phyloP scores from a whole-genome alignment of 2,888 invertebrate species.

The Melinopterus prodromus region DNA sequence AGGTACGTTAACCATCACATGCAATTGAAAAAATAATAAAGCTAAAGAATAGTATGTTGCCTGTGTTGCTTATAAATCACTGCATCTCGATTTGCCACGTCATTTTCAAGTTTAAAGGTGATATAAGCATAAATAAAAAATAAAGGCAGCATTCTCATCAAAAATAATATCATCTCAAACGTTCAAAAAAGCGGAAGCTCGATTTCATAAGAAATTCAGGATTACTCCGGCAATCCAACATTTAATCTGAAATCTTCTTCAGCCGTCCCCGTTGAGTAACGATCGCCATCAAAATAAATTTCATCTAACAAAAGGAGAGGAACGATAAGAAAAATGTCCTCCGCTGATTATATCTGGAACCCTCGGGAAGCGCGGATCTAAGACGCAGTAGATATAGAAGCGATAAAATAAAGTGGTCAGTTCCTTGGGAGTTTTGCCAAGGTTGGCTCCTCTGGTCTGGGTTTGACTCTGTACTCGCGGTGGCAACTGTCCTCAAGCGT shows the following conservation, averaged over 20 bases:
- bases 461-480: slow-evolving; percentile 1
- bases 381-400: slow-evolving; percentile 4
- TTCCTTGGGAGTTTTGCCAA: slow-evolving; percentile 10
- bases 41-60: no score
- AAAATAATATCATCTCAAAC: background rate
- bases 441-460: slow-evolving; percentile 1
- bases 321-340: background rate
- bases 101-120: no score
- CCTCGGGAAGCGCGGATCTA: background rate
- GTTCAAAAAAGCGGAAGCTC: background rate
- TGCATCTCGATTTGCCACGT: no score
- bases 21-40: no score
- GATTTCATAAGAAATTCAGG: background rate
- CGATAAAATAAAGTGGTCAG: slow-evolving; percentile 21
- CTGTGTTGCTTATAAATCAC: no score
- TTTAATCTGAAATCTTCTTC: background rate
- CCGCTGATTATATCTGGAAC: background rate
- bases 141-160: no score
- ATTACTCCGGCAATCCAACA: background rate
- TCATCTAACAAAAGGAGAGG: slow-evolving; percentile 4
- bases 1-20: no score
- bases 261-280: slow-evolving; percentile 4
- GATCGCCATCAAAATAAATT: slow-evolving; percentile 4
- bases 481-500: slow-evolving; percentile 17
- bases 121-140: no score